phyloP scores from a whole-genome alignment of 2,888 invertebrate species.

The Cantharis rustica region DNA sequence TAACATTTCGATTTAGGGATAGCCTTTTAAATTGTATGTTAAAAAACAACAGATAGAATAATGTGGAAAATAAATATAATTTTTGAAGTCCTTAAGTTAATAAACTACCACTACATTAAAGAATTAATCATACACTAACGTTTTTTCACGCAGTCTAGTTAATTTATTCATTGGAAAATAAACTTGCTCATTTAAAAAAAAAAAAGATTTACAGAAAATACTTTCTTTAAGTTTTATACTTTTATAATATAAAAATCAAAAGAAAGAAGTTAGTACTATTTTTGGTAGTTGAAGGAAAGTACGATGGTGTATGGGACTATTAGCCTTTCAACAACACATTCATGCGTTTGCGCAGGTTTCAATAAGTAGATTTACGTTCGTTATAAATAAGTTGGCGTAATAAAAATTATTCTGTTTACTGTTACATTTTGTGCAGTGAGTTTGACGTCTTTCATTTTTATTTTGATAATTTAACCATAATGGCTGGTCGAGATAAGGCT shows the following conservation, averaged over 20 bases:
- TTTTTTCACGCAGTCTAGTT: not conserved
- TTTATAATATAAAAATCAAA: too few species aligned
- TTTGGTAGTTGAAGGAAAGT: not conserved
- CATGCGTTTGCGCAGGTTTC: not conserved
- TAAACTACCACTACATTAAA: too few species aligned
- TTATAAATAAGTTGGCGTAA: not conserved
- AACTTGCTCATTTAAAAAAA: too few species aligned
- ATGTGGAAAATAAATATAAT: not conserved
- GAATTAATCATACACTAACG: not conserved
- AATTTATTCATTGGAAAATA: not conserved
- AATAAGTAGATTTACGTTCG: not conserved
- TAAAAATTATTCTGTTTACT: not conserved
- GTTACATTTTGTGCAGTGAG: not conserved
- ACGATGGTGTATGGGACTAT: not conserved
- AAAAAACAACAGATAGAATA: not conserved
- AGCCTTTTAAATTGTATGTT: not conserved
- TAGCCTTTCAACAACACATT: not conserved
- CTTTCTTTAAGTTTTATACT: too few species aligned
- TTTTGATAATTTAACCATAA: conserved; percentile 11
- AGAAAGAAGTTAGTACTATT: not conserved
- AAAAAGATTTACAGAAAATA: too few species aligned
- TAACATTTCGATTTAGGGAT: not conserved
- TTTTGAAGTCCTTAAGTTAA: too few species aligned
- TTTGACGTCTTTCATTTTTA: not conserved
- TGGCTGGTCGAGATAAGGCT: conserved; percentile 41